Conservation (phyloP, 2,888 invertebrate genomes). For the Lasioglossum malachurum region DNA sequence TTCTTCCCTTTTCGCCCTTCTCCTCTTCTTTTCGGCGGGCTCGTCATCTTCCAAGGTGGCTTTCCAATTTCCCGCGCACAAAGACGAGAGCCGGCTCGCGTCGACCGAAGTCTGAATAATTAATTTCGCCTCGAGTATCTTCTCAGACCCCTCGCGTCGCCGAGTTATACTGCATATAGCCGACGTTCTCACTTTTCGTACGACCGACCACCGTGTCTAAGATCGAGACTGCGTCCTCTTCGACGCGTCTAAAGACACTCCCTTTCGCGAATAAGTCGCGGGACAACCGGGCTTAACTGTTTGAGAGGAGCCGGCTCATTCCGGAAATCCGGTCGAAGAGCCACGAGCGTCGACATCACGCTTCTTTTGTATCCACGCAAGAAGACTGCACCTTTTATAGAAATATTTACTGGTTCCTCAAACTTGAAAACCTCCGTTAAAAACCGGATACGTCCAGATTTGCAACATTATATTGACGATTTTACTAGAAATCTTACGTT, state of each 20-base stretch:
- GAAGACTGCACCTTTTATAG: not conserved
- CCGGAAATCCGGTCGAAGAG: conserved; percentile 9
- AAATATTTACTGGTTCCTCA: not conserved
- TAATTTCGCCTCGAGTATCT: conserved; percentile 70
- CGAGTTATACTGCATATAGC: conserved; percentile 55
- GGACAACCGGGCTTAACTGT: conserved; percentile 5
- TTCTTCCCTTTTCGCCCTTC: not conserved
- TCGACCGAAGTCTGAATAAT: conserved; percentile 71
- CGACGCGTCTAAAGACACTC: not conserved
- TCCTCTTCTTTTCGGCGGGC: conserved; percentile 26
- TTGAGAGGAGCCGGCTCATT: not conserved
- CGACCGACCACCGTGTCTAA: conserved; percentile 30
- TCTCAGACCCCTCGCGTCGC: conserved; percentile 65
- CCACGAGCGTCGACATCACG: not conserved
- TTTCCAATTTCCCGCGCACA: conserved; percentile 71
- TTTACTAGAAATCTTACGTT: no score
- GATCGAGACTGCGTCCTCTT: conserved; percentile 16
- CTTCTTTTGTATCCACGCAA: not conserved
- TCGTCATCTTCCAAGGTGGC: conserved; percentile 57
- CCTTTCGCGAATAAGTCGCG: not conserved
- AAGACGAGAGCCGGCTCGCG: conserved; percentile 66
- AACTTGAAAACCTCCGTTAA: not conserved
- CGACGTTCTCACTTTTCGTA: conserved; percentile 54
- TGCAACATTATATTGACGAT: no score
- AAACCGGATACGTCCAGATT: not conserved